Evolutionary conservation across 2,888 invertebrate species (phyloP), one percentile per base, ranked within the genome.

Genomic region (Calliphora vomitoria): DNA sequence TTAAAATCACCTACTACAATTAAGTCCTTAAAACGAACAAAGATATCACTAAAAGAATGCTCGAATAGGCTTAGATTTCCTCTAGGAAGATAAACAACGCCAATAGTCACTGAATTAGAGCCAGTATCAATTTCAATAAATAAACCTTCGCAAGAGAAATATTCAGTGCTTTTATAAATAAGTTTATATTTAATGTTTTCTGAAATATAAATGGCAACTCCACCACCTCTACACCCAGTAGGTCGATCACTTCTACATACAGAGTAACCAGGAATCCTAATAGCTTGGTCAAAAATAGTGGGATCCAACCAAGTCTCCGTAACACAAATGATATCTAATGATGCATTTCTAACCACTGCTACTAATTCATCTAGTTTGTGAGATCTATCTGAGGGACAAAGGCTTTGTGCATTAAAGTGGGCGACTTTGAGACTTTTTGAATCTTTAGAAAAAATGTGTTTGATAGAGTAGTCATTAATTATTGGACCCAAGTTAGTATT

Each of bases 1-100:
- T 72, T 72, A 41, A 58, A 72, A 18, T 75, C 74, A 60, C 60
- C 74, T 1, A 47, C 41, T 11, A 75, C 2, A 60, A 75, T 15
- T 8, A 72, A 11, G 20, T 72, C n/a, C 4, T 10, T 38, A 72
- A 25, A 58, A 11, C 55, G 55, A 58, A 41, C 72, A 58, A 72
- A 50, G 41, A 72, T 38, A 11, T 58, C 58, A 41, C 72, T 8
- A 72, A 58, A 38, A 55, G 8, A 18, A 2, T 55, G 55, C 13
- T 72, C 25, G 58, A 58, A 55, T 35, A 41, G 1, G 1, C 2
- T 35, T 20, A 72, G 13, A n/a, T 72, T 41, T 5, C 58, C 72
- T 18, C 55, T 72, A 20, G 58, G 38, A 38, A 72, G 72, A 41
- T 72, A 72, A 18, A 58, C 20, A 13, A 13, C 58, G 3, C 72